Evolutionary conservation across 2,113 vertebrate species (phyloP), one percentile per base, ranked within the genome.

Genomic region (Cricetomys ansorgei): DNA sequence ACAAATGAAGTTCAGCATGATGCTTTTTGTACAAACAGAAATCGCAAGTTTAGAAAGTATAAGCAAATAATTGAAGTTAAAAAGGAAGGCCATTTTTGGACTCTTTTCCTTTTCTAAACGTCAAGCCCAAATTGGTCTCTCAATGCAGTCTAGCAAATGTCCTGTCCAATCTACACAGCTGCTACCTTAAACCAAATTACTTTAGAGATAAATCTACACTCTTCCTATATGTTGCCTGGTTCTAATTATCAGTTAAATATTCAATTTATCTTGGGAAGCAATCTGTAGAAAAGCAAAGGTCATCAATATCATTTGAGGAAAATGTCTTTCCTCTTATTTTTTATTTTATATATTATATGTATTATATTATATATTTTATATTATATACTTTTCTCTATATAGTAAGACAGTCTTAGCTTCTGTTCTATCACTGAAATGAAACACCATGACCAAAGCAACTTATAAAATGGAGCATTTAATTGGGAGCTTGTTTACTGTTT

Each of bases 191-290:
- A 62, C 13, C n/a, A 50, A 5, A 89, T 4, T 59, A 59, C 50
- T 17, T 57, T 9, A 0, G 23, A 27, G 34, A 88, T 81, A 84
- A 8, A 65, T 55, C 11, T 76, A 57, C 19, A 4, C 55, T 83
- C 17, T 80, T 88, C n/a, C 19, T 70, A 31, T 16, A 50, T 23
- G 57, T 13, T 73, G 0, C 40, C 27, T 16, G 77, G 29, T 77
- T 73, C 10, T 85, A n/a, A 40, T 77, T 34, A 57, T 85, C 65
- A 84, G 2, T 92, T 84, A 57, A 31, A 9, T 37, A 40, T 80
- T 67, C 45, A 81, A 77, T 72, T 72, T 92, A 29, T 76, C 75
- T 76, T 76, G 87, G 62, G 93, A 83, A 83, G 10, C 37, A 89
- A 92, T 85, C 1, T 64, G 23, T 59, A 70, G 72, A 48, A 29